Conservation (phyloP, 2,888 invertebrate genomes). For the Dynastes hyllus region DNA sequence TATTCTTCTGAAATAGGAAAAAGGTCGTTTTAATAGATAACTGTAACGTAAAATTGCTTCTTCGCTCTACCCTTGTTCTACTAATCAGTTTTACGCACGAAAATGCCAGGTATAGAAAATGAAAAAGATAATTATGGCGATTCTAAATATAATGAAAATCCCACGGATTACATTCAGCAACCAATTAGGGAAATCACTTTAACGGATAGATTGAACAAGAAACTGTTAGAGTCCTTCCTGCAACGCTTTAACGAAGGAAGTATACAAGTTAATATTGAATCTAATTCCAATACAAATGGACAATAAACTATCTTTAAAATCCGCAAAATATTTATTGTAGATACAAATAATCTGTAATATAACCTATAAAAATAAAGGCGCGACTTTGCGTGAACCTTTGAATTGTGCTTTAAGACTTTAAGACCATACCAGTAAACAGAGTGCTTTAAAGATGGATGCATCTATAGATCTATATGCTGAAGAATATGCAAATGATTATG, state of each 20-base stretch:
- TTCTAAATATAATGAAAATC: neutral
- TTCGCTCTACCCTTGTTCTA: no score
- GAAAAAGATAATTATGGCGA: constrained; percentile 6
- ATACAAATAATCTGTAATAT: constrained; percentile 54
- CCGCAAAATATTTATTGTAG: constrained; percentile 42
- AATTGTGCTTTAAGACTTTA: neutral
- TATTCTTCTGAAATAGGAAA: no score
- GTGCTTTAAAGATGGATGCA: constrained; percentile 54
- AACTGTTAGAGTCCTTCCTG: constrained; percentile 77
- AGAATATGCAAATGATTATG: constrained; percentile 47
- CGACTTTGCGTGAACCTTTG: neutral
- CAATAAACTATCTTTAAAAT: constrained; percentile 10
- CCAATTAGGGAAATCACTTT: constrained; percentile 70
- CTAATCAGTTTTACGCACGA: neutral
- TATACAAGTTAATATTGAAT: constrained; percentile 38
- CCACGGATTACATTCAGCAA: constrained; percentile 3
- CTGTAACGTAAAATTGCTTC: no score
- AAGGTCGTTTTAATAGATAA: no score
- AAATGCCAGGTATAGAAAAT: constrained; percentile 32
- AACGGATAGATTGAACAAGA: constrained; percentile 81
- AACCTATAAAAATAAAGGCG: constrained; percentile 57
- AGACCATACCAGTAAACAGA: neutral
- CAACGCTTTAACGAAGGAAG: constrained; percentile 73
- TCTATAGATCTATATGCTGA: constrained; percentile 57
- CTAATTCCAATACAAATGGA: constrained; percentile 27